Conservation (phyloP, 37 sponge, comb jelly and placozoan species). For the Chondrosia reniformis region DNA sequence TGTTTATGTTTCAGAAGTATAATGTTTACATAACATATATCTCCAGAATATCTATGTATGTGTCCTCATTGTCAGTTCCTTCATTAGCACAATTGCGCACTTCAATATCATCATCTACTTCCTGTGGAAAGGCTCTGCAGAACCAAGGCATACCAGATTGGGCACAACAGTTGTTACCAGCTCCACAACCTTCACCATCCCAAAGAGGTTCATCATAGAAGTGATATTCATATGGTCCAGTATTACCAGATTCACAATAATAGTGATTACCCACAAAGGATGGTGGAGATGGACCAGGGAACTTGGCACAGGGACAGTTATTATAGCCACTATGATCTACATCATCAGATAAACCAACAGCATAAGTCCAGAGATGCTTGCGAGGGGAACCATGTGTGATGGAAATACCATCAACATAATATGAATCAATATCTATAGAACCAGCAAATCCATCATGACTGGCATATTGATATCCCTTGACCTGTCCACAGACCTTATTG, state of each 20-base stretch:
- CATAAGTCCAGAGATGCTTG: slow-evolving; percentile 49
- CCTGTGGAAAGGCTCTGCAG: background rate
- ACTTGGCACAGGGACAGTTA: slow-evolving; percentile 5
- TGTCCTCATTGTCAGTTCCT: background rate
- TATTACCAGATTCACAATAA: slow-evolving; percentile 11
- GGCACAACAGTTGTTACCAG: slow-evolving; percentile 23
- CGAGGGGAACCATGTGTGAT: slow-evolving; percentile 30
- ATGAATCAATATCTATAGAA: too few species aligned
- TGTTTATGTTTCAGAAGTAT: too few species aligned
- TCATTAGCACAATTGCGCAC: slow-evolving; percentile 5
- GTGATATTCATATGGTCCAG: background rate
- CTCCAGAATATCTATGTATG: slow-evolving; percentile 1
- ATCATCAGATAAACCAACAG: background rate
- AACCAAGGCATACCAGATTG: slow-evolving; percentile 28
- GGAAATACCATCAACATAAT: slow-evolving; percentile 35
- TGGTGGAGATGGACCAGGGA: slow-evolving; percentile 4
- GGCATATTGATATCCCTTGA: too few species aligned
- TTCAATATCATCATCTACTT: background rate
- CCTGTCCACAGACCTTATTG: too few species aligned
- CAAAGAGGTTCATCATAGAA: background rate
- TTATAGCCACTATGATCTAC: background rate
- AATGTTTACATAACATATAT: background rate
- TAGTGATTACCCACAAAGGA: slow-evolving; percentile 15
- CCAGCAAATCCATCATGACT: too few species aligned
- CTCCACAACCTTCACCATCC: background rate